phyloP scores from a whole-genome alignment of 2,888 invertebrate species.

The Epistrophella euchroma region DNA sequence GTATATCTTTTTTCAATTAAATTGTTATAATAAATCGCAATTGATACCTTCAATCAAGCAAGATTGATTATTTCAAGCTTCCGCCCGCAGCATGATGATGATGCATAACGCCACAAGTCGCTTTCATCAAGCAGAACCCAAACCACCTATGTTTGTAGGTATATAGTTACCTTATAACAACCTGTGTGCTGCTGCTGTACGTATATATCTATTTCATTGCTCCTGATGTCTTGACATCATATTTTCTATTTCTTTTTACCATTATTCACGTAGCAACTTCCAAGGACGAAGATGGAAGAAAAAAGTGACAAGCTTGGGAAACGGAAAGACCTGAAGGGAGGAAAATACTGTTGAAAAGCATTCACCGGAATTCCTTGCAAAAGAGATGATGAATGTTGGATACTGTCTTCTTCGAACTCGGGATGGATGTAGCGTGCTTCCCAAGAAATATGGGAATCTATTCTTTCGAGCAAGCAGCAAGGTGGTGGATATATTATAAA shows the following conservation, averaged over 20 bases:
- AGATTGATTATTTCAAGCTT: slow-evolving; percentile 64
- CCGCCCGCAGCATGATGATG: slow-evolving; percentile 45
- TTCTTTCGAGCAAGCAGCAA: slow-evolving; percentile 2
- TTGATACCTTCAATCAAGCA: slow-evolving; percentile 71
- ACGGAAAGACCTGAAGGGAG: slow-evolving; percentile 41
- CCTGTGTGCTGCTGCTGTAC: slow-evolving; percentile 10
- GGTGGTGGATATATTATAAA: slow-evolving; percentile 3
- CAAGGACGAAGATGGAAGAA: slow-evolving; percentile 3
- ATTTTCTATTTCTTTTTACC: slow-evolving; percentile 10
- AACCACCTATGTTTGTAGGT: not conserved
- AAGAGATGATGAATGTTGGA: slow-evolving; percentile 50
- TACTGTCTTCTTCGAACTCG: slow-evolving; percentile 38
- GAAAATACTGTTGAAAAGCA: slow-evolving; percentile 36
- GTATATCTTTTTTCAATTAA: slow-evolving; percentile 66
- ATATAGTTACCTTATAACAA: slow-evolving; percentile 24
- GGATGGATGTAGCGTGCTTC: slow-evolving; percentile 37
- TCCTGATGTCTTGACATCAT: slow-evolving; percentile 43
- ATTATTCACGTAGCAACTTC: slow-evolving; percentile 19
- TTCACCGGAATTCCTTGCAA: slow-evolving; percentile 46
- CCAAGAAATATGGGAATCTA: slow-evolving; percentile 30
- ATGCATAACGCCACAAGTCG: slow-evolving; percentile 28
- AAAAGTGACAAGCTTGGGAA: slow-evolving; percentile 26
- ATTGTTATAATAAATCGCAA: slow-evolving; percentile 72
- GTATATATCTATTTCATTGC: slow-evolving; percentile 44
- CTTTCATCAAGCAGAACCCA: slow-evolving; percentile 1